phyloP scores from a whole-genome alignment of 92 coral and sea anemone species.

The Desmophyllum pertusum region DNA sequence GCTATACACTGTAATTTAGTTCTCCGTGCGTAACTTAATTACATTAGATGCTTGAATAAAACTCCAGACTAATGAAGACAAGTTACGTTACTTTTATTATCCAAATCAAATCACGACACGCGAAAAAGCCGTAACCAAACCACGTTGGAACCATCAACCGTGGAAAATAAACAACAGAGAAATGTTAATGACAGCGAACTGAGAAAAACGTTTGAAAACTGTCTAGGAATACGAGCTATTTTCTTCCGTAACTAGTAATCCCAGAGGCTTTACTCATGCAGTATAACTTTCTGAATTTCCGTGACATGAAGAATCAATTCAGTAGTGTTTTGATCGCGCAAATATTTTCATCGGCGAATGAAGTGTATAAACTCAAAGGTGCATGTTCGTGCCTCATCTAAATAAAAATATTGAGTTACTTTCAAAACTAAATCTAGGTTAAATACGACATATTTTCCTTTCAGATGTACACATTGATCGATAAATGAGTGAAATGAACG shows the following conservation, averaged over 20 bases:
- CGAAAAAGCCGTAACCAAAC: neutral
- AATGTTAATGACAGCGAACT: neutral
- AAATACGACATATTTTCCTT: neutral
- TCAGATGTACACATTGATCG: neutral
- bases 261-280: no score
- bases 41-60: no score
- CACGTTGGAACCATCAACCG: neutral
- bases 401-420: no score
- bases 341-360: neutral
- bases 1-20: no score
- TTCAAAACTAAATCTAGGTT: no score
- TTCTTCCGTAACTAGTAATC: neutral
- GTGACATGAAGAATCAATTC: neutral
- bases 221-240: neutral
- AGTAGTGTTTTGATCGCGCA: neutral
- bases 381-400: neutral
- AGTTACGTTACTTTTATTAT: neutral
- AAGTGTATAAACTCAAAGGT: neutral
- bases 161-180: neutral
- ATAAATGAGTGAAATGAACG: neutral
- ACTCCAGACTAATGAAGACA: no score
- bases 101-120: slow-evolving; percentile 2
- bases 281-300: neutral
- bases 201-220: neutral
- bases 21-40: no score